Evolutionary conservation across 2,113 vertebrate species (phyloP).

Genomic region (Engraulis encrasicolus): DNA sequence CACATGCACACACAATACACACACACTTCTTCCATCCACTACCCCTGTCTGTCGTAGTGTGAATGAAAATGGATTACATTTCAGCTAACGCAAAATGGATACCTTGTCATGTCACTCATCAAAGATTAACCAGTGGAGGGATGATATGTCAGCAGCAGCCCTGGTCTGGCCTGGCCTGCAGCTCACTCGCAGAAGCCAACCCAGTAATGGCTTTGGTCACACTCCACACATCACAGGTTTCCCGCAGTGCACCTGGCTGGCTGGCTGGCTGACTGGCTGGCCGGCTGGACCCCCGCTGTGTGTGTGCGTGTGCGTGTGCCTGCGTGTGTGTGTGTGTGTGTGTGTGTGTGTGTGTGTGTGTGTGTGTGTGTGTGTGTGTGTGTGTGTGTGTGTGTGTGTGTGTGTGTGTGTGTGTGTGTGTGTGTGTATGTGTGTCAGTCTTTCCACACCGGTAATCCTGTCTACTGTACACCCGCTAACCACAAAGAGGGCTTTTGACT

Average conservation of each 20-base stretch:
- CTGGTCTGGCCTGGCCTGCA: too few relatives aligned
- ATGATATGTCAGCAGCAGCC: constrained; percentile 23
- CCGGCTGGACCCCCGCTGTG: too few relatives aligned
- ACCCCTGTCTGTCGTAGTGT: not conserved
- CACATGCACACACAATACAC: too few relatives aligned
- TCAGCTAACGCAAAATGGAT: constrained; percentile 5
- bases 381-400: too few relatives aligned
- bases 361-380: too few relatives aligned
- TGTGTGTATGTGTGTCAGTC: too few relatives aligned
- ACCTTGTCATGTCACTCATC: constrained; percentile 17
- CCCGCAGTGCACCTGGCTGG: not conserved
- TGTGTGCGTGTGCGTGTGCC: too few relatives aligned
- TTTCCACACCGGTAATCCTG: not conserved
- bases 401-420: too few relatives aligned
- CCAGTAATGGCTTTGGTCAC: not conserved
- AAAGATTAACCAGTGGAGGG: constrained; percentile 4
- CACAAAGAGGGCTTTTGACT: constrained; percentile 3
- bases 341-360: too few relatives aligned
- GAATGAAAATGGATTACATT: constrained; percentile 5
- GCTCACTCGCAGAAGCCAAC: not conserved
- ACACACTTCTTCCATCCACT: not conserved
- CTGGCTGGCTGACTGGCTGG: too few relatives aligned
- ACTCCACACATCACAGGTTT: not conserved
- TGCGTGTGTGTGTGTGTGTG: too few relatives aligned
- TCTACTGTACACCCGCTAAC: not conserved